Conservation (phyloP, 2,888 invertebrate species). For the Ophioninae sp. region DNA sequence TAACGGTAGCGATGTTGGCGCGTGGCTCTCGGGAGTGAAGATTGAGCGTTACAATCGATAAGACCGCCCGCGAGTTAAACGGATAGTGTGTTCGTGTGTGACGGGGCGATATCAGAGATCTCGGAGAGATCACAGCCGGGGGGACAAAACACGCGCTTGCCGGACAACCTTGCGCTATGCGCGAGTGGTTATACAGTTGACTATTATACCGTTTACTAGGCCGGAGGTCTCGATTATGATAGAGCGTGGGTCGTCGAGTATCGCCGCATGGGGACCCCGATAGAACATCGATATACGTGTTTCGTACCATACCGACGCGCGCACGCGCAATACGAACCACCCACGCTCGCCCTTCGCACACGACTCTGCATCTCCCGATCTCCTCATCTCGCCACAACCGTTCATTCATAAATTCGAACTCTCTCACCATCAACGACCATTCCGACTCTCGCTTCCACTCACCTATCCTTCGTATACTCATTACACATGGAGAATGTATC, state of each 20-base stretch:
- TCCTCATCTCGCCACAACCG: constrained; percentile 75
- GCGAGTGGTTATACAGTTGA: constrained; percentile 72
- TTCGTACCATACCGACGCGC: constrained; percentile 15
- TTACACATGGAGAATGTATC: constrained; percentile 44
- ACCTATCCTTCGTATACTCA: constrained; percentile 35
- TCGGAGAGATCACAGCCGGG: constrained; percentile 45
- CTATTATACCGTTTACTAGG: constrained; percentile 77
- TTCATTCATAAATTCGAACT: constrained; percentile 67
- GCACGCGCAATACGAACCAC: constrained; percentile 57
- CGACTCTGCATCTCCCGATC: constrained; percentile 73
- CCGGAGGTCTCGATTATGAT: constrained; percentile 80
- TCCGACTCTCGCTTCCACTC: constrained; percentile 36
- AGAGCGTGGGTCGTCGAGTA: constrained; percentile 71
- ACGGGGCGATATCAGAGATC: constrained; percentile 37
- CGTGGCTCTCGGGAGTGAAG: constrained; percentile 52
- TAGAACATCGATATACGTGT: constrained; percentile 33
- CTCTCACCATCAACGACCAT: constrained; percentile 55
- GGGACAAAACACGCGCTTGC: constrained; percentile 66
- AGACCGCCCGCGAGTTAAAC: constrained; percentile 54
- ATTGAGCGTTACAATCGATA: constrained; percentile 62
- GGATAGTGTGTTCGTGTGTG: constrained; percentile 20
- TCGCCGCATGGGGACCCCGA: constrained; percentile 30
- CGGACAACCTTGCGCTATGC: constrained; percentile 76
- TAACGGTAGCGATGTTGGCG: constrained; percentile 59
- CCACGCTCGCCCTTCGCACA: constrained; percentile 67